Conservation (phyloP, 2,888 invertebrate species). For the Pemphredon lugubris region DNA sequence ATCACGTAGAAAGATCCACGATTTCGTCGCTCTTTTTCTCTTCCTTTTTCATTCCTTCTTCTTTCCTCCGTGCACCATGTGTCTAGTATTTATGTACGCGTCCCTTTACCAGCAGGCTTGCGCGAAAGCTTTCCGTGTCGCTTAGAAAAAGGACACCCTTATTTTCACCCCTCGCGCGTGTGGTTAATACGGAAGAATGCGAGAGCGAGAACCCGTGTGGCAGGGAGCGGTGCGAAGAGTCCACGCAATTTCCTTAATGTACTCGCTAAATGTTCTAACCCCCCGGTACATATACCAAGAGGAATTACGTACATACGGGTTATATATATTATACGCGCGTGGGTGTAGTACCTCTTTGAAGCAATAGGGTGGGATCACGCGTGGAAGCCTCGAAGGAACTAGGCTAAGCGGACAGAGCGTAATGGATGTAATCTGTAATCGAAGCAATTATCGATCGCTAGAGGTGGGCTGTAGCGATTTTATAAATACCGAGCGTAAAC, state of each 20-base stretch:
- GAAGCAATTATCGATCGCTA: conserved; percentile 47
- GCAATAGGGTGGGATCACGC: conserved; percentile 47
- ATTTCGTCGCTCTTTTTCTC: conserved; percentile 14
- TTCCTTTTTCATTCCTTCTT: not conserved
- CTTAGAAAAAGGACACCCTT: conserved; percentile 42
- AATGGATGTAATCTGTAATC: conserved; percentile 43
- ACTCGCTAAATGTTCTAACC: conserved; percentile 76
- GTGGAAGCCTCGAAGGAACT: conserved; percentile 52
- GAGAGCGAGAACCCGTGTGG: conserved; percentile 34
- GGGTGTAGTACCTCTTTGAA: not conserved
- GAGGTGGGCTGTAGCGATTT: not conserved
- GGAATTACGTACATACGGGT: conserved; percentile 24
- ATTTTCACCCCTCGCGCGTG: conserved; percentile 45
- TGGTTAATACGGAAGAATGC: conserved; percentile 55
- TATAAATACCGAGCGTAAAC: too few species aligned
- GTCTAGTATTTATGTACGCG: not conserved
- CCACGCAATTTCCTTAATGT: conserved; percentile 80
- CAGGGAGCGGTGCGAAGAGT: conserved; percentile 69
- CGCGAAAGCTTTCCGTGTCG: conserved; percentile 22
- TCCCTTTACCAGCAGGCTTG: not conserved
- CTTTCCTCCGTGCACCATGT: not conserved
- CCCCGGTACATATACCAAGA: conserved; percentile 51
- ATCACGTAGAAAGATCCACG: too few species aligned
- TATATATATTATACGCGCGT: conserved; percentile 6
- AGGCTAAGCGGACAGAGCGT: conserved; percentile 58